phyloP scores from a whole-genome alignment of 2,797 vertebrate genomes.

The Channallabes apus region DNA sequence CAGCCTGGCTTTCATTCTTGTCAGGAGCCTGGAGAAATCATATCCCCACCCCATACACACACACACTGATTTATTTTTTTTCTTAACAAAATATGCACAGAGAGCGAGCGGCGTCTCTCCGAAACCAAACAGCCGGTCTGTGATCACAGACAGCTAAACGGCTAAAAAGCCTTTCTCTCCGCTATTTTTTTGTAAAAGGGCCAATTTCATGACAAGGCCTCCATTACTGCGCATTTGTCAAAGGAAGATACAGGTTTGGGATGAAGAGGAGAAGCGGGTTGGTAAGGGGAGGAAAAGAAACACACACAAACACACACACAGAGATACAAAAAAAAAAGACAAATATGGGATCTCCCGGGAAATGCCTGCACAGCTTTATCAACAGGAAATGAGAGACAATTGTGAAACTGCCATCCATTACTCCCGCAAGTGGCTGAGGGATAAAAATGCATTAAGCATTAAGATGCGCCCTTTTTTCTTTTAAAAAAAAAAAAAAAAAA shows the following conservation, averaged over 20 bases:
- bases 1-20: constrained; percentile 64
- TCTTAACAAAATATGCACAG: constrained; percentile 51
- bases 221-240: constrained; percentile 71
- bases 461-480: no score
- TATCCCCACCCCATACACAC: constrained; percentile 32
- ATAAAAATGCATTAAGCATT: constrained; percentile 67
- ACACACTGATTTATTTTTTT: not conserved
- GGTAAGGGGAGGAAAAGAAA: not conserved
- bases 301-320: no score
- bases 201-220: constrained; percentile 70
- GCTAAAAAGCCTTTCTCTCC: constrained; percentile 66
- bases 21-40: constrained; percentile 64
- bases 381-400: constrained; percentile 66
- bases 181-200: constrained; percentile 72
- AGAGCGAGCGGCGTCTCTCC: constrained; percentile 64
- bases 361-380: constrained; percentile 65
- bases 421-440: constrained; percentile 62
- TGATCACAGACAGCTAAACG: constrained; percentile 64
- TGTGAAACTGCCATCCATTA: constrained; percentile 69
- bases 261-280: not conserved
- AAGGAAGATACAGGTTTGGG: constrained; percentile 56
- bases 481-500: not conserved
- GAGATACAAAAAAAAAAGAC: constrained; percentile 41
- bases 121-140: constrained; percentile 65
- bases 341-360: constrained; percentile 65